phyloP scores from a whole-genome alignment of 2,797 vertebrate genomes.

The Spondyliosoma cantharus region DNA sequence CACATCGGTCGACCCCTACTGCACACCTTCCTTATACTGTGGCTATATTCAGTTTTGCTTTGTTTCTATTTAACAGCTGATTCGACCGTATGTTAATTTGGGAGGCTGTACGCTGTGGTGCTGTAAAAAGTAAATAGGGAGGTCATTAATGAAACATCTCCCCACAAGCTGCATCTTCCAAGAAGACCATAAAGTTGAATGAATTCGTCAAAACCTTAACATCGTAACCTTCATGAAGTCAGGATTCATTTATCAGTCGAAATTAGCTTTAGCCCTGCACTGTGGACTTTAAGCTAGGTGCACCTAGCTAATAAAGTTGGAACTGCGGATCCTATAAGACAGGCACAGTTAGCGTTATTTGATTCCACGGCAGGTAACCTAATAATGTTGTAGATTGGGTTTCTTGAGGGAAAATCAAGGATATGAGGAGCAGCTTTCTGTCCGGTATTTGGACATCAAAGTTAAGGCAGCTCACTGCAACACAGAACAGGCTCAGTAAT shows the following conservation, averaged over 20 bases:
- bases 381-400: not conserved
- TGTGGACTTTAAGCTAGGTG: not conserved
- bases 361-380: not conserved
- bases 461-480: not conserved
- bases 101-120: not conserved
- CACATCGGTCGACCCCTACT: too few relatives aligned
- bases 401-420: not conserved
- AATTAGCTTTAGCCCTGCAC: not conserved
- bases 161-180: too few relatives aligned
- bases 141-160: too few relatives aligned
- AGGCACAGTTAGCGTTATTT: not conserved
- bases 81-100: not conserved
- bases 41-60: not conserved
- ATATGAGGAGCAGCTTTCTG: not conserved
- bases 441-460: not conserved
- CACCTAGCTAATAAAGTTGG: not conserved
- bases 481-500: not conserved
- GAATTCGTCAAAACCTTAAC: not conserved
- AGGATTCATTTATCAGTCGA: not conserved
- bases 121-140: not conserved
- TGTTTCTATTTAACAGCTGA: rapidly evolving
- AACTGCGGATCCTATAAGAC: not conserved
- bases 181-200: not conserved
- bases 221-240: not conserved
- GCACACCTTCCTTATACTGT: too few relatives aligned